Percentiles rank a stretch among this genome's conserved stretches.
Evolutionary conservation across 2,113 vertebrate species (phyloP).

Genomic region (Scomber colias): DNA sequence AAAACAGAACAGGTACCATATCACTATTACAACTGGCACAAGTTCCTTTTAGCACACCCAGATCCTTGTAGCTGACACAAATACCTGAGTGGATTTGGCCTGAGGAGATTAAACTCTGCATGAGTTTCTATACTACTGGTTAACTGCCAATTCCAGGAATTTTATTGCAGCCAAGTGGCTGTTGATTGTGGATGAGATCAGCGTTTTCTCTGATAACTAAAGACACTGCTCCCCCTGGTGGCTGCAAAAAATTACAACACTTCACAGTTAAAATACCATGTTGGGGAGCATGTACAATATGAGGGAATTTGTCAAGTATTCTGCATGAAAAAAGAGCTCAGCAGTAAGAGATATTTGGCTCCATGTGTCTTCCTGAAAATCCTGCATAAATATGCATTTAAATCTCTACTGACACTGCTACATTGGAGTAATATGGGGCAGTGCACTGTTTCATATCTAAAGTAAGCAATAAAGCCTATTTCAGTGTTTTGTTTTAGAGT

Average conservation of each 20-base stretch:
- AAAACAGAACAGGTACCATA: not conserved
- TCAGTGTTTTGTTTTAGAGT: not conserved
- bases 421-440: no score
- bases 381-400: not conserved
- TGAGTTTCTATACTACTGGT: conserved; percentile 28
- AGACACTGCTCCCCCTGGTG: conserved; percentile 72
- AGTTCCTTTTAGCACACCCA: conserved; percentile 1
- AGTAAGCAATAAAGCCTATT: no score
- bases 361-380: not conserved
- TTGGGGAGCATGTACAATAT: not conserved
- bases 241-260: conserved; percentile 13
- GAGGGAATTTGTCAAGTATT: not conserved
- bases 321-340: not conserved
- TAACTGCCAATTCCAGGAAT: conserved; percentile 42
- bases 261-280: not conserved
- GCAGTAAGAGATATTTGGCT: no score
- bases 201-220: conserved; percentile 21
- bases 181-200: not conserved
- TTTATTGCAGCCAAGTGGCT: conserved; percentile 20
- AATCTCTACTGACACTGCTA: no score
- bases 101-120: conserved; percentile 51
- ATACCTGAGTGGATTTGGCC: conserved; percentile 57
- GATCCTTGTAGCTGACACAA: conserved; percentile 42
- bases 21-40: conserved; percentile 20
- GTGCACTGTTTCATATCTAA: no score